Base-by-base conservation (phyloP, 2,113 vertebrate genomes). In the Menidia beryllina region DNA sequence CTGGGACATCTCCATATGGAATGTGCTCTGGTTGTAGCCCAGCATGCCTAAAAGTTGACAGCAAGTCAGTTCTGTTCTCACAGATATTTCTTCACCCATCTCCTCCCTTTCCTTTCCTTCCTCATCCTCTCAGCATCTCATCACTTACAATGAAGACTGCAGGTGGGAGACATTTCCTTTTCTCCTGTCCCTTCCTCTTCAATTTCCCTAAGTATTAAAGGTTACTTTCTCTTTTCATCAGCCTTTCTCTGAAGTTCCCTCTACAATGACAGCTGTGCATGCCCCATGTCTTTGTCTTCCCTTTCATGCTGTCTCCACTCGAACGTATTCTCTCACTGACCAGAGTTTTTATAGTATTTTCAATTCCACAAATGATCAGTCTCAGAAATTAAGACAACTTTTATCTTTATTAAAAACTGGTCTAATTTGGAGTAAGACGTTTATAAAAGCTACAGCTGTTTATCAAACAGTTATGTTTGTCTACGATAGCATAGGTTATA, bases 1-100 rank as follows among this genome's bases (percentile, higher is more conserved):
- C 93, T 99, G 96, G 38, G 97, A 96, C 97, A 98, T 99, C 91
- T 99, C 97, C 93, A 97, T 91, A 69, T 96, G 94, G 36, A 98
- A 98, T 2, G 97, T 95, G 82, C 96, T 98, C 92, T 96, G 91
- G 4, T 98, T 98, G 88, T 94, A 89, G 36, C 94, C 96, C 2
- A 91, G 92, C 1, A 96, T 97, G 12, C 97, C 97, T 99, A 81
- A 52, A 23, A 39, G 14, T 3, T 2, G n/a, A 75, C 24, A 50
- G 38, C 41, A 59, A 23, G 68, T 86, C 72, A 84, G 58, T 2
- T 3, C 39, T 69, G 24, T 43, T 14, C 23, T 3, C 50, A 20
- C 1, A 61, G 54, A 14, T 11, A 51, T 66, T 69, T 64, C 65
- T 82, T 51, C 38, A 14, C 49, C 77, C 59, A 26, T 58, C 55